Base-by-base conservation (phyloP, 2,113 vertebrate genomes). In the Noctilio leporinus region DNA sequence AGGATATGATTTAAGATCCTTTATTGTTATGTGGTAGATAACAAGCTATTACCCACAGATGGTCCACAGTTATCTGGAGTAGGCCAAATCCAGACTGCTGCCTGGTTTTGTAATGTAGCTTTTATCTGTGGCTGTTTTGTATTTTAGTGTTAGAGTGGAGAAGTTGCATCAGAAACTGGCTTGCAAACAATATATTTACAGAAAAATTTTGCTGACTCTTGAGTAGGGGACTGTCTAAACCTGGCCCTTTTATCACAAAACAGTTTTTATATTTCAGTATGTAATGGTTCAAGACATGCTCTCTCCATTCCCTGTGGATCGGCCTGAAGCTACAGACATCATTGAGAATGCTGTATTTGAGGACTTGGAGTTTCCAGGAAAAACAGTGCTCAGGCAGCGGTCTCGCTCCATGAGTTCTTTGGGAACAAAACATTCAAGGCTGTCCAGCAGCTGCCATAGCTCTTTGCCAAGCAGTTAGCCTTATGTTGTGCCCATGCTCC, bases 241-340 rank as follows among this genome's bases (percentile, higher is more conserved):
- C 47, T 89, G 65, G 35, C 82, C 24, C 1, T 65, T 45, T 69
- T 16, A 28, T 85, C 83, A 91, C 38, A 33, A 64, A 81, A 64
- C 16, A 0, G 33, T 80, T 93, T 86, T 95, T 97, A 64, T 85
- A 67, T 97, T 98, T 49, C 90, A 99, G 99, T 98, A 99, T 95
- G 95, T 94, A 24, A 99, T 99, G 99, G 99, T 99, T 89, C 98
- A 98, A 96, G 98, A 99, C 92, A 99, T 99, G 99, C 98, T 99
- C 33, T 99, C 99, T 9, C 98, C 96, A 28, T 98, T 98, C 91
- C 99, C 99, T 10, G 92, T 87, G 3, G 99, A 99, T 86, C 98
- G 99, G 30, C 99, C 99, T 0, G 99, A 99, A 97, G 99, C 99
- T 7, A 98, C 97, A 0, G 98, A 99, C 69, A 99, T 99, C 98